Percentiles rank a stretch among this genome's conserved stretches.
Conservation (phyloP, 92 coral and sea anemone species). For the Galaxea fascicularis region DNA sequence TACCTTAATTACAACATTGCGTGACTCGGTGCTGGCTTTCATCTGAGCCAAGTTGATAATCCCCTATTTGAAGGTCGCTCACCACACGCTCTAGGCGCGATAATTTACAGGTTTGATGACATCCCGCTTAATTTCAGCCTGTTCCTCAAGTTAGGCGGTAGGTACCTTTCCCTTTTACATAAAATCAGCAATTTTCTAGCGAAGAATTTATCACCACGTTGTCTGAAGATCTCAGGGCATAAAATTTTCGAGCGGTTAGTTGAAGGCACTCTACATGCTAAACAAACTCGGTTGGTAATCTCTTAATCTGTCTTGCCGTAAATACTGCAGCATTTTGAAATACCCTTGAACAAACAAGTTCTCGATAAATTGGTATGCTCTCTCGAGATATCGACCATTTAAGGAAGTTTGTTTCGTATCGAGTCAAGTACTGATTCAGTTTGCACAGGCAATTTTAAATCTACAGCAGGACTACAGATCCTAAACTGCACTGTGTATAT, state of each 20-base stretch:
- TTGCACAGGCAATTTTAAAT: neutral
- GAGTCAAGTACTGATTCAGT: neutral
- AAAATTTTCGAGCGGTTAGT: neutral
- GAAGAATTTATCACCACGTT: neutral
- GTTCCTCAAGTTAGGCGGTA: neutral
- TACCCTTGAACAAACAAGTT: constrained; percentile 29
- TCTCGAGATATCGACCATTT: neutral
- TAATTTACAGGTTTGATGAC: constrained; percentile 20
- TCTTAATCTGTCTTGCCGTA: constrained; percentile 41
- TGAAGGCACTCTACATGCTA: neutral
- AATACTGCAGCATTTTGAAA: constrained; percentile 15
- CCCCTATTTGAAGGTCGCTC: constrained; percentile 21
- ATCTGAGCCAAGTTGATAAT: constrained; percentile 6
- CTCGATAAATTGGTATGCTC: neutral
- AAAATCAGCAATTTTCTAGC: neutral
- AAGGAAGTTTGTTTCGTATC: constrained; percentile 19
- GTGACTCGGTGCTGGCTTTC: constrained; percentile 35
- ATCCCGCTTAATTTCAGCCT: neutral
- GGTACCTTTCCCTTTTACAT: neutral
- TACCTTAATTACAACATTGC: constrained; percentile 18
- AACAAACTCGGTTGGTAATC: constrained; percentile 9
- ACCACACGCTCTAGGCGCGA: constrained; percentile 31
- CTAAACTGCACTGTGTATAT: neutral
- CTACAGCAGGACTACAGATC: neutral
- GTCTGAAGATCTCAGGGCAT: neutral